Conservation (phyloP, 1,140 invertebrate genomes). For the Meteorus sp. region DNA sequence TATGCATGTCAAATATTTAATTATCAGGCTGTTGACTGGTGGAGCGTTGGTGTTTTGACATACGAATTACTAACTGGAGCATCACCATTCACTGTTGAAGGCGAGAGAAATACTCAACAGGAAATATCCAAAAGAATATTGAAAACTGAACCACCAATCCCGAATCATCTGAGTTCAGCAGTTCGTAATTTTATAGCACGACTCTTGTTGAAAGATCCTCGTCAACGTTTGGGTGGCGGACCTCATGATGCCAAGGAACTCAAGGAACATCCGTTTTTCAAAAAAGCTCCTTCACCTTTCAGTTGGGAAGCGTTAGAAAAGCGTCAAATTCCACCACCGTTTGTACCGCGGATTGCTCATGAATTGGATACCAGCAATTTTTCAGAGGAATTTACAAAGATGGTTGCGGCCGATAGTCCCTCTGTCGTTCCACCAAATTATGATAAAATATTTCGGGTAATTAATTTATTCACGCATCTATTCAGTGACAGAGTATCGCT, state of each 20-base stretch:
- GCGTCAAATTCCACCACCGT: constrained; percentile 77
- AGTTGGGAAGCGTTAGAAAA: constrained; percentile 75
- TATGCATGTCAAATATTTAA: no score
- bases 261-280: constrained; percentile 85
- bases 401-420: constrained; percentile 88
- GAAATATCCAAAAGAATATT: constrained; percentile 92
- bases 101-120: constrained; percentile 87
- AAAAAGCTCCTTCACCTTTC: constrained; percentile 50
- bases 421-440: constrained; percentile 81
- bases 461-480: no score
- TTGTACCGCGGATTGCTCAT: constrained; percentile 77
- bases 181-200: constrained; percentile 71
- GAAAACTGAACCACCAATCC: constrained; percentile 83
- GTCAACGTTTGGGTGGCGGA: constrained; percentile 81
- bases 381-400: constrained; percentile 92
- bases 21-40: constrained; percentile 96
- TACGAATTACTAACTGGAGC: constrained; percentile 97
- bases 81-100: constrained; percentile 95
- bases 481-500: no score
- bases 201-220: constrained; percentile 87
- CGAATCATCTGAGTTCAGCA: constrained; percentile 66
- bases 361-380: constrained; percentile 95
- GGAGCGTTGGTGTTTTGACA: constrained; percentile 94
- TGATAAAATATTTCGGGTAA: constrained; percentile 88
- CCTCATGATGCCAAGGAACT: constrained; percentile 79